A percentile compares a stretch with the other conserved stretches of the same genome.
These are phyloP conservation scores for Lota lota DNA, from an alignment of 2,113 vertebrate species.

Conservation along the genomic window DNA sequence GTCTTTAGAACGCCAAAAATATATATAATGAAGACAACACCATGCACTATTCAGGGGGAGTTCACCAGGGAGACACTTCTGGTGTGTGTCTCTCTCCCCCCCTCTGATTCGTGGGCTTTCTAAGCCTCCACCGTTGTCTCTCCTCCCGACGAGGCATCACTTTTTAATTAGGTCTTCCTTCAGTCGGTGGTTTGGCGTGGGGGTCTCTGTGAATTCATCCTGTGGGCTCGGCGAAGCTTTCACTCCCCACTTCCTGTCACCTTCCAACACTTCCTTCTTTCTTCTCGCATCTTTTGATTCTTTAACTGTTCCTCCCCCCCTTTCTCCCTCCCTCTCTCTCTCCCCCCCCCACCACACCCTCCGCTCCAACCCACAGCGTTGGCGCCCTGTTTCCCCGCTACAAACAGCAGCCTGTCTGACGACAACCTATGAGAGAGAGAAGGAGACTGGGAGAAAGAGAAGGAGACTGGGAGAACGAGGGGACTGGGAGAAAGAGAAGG, in stretches of 20 bases:
- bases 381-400: slow-evolving; percentile 24
- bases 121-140: slow-evolving; percentile 65
- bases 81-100: slow-evolving; percentile 34
- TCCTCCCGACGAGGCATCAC: slow-evolving; percentile 56
- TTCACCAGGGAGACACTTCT: slow-evolving; percentile 46
- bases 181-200: slow-evolving; percentile 51
- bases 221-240: slow-evolving; percentile 54
- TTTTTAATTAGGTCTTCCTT: slow-evolving; percentile 77
- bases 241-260: slow-evolving; percentile 48
- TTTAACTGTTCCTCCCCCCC: slow-evolving; percentile 55
- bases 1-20: too few relatives aligned
- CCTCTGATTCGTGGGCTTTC: slow-evolving; percentile 44
- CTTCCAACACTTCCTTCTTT: slow-evolving; percentile 56
- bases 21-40: slow-evolving; percentile 11
- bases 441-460: slow-evolving; percentile 3
- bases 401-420: slow-evolving; percentile 42
- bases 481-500: too few relatives aligned
- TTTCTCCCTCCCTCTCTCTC: slow-evolving; percentile 47
- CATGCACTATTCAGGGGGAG: slow-evolving; percentile 54
- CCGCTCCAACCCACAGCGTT: too few relatives aligned
- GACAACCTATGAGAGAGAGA: slow-evolving; percentile 35
- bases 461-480: too few relatives aligned
- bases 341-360: too few relatives aligned
- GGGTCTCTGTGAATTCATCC: slow-evolving; percentile 48
- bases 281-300: slow-evolving; percentile 61